Evolutionary conservation across 2,113 vertebrate species (phyloP).

Genomic region (Rhea pennata): DNA sequence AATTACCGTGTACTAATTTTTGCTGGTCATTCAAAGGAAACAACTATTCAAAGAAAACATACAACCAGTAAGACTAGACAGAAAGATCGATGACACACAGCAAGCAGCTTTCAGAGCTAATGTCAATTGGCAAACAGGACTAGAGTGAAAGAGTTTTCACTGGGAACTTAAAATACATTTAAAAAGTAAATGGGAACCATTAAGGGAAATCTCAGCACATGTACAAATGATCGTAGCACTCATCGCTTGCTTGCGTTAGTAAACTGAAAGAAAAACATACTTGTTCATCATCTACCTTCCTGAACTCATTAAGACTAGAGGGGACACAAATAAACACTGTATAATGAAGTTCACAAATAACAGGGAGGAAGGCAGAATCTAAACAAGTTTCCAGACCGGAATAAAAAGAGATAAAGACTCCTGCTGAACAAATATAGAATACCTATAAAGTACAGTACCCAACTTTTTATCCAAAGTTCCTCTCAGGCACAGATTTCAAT

Average conservation of each 20-base stretch:
- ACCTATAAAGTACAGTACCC: neutral
- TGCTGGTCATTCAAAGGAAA: neutral
- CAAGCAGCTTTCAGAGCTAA: neutral
- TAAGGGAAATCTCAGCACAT: constrained; percentile 13
- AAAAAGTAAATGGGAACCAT: neutral
- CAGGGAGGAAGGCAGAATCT: neutral
- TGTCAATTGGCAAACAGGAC: neutral
- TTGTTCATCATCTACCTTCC: neutral
- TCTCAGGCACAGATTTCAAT: neutral
- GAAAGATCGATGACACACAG: neutral
- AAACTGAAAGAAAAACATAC: neutral
- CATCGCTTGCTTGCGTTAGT: neutral
- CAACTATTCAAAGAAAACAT: neutral
- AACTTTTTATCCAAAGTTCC: neutral
- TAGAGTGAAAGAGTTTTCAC: neutral
- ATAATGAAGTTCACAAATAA: neutral
- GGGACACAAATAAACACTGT: neutral
- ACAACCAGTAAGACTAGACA: neutral
- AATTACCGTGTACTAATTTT: neutral
- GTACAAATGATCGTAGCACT: neutral
- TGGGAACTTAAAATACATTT: neutral
- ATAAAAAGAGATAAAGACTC: neutral
- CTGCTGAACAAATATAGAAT: neutral
- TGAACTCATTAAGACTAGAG: neutral
- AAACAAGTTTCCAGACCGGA: neutral